Conservation (phyloP, 2,797 vertebrate genomes). For the Sitta carolinensis region DNA sequence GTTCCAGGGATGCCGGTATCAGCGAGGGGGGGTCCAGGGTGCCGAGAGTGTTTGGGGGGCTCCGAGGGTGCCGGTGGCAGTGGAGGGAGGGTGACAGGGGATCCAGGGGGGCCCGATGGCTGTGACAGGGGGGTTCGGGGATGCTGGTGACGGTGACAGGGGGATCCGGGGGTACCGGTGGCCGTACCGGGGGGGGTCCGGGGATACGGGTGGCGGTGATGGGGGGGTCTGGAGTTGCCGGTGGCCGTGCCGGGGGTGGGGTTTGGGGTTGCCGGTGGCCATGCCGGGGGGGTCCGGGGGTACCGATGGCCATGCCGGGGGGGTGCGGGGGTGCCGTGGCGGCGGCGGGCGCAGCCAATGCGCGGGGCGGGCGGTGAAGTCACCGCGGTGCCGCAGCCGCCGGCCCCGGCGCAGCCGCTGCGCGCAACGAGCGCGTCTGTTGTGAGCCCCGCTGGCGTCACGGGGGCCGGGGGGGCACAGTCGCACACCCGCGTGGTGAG, state of each 20-base stretch:
- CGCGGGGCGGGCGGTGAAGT: background rate
- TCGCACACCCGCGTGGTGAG: background rate
- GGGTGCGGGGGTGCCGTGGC: background rate
- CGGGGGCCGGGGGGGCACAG: background rate
- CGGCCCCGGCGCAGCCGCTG: background rate
- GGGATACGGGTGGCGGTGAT: too few relatives aligned
- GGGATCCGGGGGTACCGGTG: too few relatives aligned
- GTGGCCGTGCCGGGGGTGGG: background rate
- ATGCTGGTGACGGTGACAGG: accelerated
- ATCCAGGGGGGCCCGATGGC: too few relatives aligned
- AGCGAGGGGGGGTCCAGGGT: too few relatives aligned
- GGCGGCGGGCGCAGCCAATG: background rate
- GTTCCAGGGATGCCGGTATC: too few relatives aligned
- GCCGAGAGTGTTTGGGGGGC: too few relatives aligned
- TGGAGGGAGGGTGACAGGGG: too few relatives aligned
- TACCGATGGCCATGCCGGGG: background rate
- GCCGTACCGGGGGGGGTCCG: too few relatives aligned
- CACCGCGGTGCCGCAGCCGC: background rate
- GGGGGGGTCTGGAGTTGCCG: background rate
- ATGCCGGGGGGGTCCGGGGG: background rate
- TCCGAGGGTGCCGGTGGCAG: too few relatives aligned
- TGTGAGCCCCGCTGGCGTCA: background rate
- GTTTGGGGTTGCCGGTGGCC: too few relatives aligned
- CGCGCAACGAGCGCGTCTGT: background rate
- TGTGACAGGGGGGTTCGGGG: background rate